These are phyloP conservation scores for Mesitornis unicolor DNA, from an alignment of 2,113 vertebrate species.

Conservation along the genomic window DNA sequence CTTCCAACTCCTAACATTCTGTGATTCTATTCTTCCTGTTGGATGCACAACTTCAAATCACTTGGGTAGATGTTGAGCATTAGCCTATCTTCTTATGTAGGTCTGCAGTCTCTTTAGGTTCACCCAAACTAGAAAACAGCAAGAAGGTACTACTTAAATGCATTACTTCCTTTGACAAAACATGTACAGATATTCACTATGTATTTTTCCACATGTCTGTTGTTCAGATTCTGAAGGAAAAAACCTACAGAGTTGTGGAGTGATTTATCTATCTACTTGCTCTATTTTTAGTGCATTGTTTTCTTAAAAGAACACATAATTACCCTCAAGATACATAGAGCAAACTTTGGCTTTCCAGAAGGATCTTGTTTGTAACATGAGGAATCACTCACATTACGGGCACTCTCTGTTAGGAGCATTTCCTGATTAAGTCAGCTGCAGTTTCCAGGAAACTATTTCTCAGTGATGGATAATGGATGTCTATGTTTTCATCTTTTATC, in stretches of 20 bases:
- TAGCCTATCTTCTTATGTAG: fast-evolving
- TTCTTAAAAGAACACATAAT: neutral
- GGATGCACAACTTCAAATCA: neutral
- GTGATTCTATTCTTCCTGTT: neutral
- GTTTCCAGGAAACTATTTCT: neutral
- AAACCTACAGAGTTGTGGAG: fast-evolving
- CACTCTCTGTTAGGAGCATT: fast-evolving
- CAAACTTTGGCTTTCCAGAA: neutral
- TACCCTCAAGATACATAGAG: fast-evolving
- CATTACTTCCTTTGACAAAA: neutral
- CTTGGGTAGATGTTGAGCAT: fast-evolving
- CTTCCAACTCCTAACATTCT: too few relatives aligned
- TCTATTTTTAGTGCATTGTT: neutral
- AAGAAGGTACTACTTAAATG: neutral
- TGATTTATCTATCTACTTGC: neutral
- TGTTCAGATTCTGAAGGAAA: neutral
- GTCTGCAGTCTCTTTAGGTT: neutral
- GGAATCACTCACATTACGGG: fast-evolving
- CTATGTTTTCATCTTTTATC: neutral
- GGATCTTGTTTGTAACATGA: neutral
- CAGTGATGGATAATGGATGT: neutral
- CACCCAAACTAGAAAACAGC: neutral
- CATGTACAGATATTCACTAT: neutral
- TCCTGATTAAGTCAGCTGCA: neutral
- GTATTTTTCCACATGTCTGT: neutral